Evolutionary conservation across 2,797 vertebrate species (phyloP), one percentile per base, ranked within the genome.

Genomic region (Channa striata): DNA sequence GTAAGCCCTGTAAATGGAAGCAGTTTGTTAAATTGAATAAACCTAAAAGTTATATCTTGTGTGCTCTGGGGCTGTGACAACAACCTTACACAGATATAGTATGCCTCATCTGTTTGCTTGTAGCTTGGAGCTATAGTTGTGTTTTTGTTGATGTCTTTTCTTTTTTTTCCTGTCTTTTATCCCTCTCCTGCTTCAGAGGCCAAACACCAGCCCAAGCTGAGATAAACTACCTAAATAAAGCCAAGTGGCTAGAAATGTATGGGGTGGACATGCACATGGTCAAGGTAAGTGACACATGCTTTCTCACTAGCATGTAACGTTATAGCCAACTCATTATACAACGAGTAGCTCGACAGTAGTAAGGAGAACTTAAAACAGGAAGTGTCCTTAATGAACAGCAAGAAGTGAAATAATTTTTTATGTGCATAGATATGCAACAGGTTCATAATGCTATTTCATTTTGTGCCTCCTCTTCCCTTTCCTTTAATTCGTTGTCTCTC

Each of bases 181-280:
- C 10, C 12, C 6, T 40, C 2, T 4, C 67, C 36, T 44, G 40
- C 59, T 61, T 47, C 94, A 99, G 98, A 89, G 97, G 97, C 36
- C 97, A 99, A 89, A 97, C 94, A 51, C 97, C 98, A 52, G 95
- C 96, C 6, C 97, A 98, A 81, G 97, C 98, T 70, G 98, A 99
- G 94, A 99, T 97, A 36, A 99, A 99, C 93, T 99, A 97, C 89
- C 91, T 99, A 87, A 99, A 99, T 87, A 99, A 99, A 93, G 98
- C 97, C 72, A 99, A 99, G 90, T 99, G 97, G 98, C 87, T 99
- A 74, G 98, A 99, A 93, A 99, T 99, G 98, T 99, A 99, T 73
- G 98, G 98, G 0, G 97, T 99, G 81, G 97, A 99, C 91, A 99
- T 99, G 98, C 98, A 99, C 81, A 96, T 96, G 91, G 98, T 99